Conservation (phyloP, 2,888 invertebrate genomes). For the Bembecia ichneumoniformis region DNA sequence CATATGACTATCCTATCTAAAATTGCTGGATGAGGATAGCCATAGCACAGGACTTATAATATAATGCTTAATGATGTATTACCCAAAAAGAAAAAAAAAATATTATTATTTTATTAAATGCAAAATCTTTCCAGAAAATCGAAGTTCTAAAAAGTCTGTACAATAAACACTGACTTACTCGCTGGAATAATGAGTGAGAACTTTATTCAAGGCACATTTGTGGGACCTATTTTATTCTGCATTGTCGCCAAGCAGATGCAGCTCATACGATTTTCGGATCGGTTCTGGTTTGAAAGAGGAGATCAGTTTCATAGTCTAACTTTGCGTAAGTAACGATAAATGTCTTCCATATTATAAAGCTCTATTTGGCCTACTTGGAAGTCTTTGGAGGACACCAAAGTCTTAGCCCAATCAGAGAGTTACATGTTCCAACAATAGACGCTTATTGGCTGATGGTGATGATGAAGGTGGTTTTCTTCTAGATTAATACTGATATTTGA, state of each 20-base stretch:
- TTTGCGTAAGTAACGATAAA: constrained; percentile 24
- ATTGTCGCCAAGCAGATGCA: constrained; percentile 44
- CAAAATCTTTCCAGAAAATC: constrained; percentile 33
- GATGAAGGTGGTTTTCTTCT: no score
- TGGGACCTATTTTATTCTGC: constrained; percentile 46
- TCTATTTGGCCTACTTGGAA: no score
- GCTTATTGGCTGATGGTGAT: no score
- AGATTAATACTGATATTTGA: no score
- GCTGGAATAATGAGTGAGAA: constrained; percentile 47
- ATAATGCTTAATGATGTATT: neutral
- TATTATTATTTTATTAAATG: constrained; percentile 1
- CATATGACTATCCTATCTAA: no score
- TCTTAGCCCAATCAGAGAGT: no score
- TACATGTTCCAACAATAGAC: no score
- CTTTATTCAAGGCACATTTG: constrained; percentile 28
- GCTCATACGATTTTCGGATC: constrained; percentile 36
- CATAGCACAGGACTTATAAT: neutral
- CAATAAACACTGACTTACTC: constrained; percentile 37
- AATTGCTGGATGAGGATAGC: no score
- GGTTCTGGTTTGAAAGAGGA: constrained; percentile 53
- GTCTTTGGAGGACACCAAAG: no score
- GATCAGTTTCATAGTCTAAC: constrained; percentile 47
- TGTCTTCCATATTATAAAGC: no score
- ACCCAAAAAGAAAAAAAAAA: constrained; percentile 1
- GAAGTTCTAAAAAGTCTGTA: constrained; percentile 36